Evolutionary conservation across 2,888 invertebrate species (phyloP), one percentile per base, ranked within the genome.

Genomic region (Erebia epiphron): DNA sequence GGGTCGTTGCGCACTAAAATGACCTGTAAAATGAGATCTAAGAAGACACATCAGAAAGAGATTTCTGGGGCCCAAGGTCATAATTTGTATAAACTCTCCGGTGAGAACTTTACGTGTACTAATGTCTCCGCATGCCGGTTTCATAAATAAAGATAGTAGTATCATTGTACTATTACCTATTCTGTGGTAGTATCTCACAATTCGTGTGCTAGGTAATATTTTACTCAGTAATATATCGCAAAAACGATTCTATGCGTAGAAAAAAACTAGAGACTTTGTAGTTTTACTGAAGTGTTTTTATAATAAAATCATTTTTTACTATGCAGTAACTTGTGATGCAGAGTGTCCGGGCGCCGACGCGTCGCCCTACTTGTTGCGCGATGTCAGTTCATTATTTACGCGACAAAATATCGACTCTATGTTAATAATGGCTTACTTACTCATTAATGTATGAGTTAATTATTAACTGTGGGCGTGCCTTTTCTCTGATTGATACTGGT

Each of bases 361-460:
- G 90, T 82, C 91, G 91, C 87, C 87, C 83, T 88, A 90, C 91
- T 90, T 91, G 91, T 90, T 90, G 89, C 88, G 77, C 82, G 79
- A 78, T 77, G 76, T 76, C 80, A 78, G 77, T 73, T 79, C 81
- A 82, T 81, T 84, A 87, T 85, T 85, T 86, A 86, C 82, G 81
- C 78, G 77, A 82, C 62, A 69, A 68, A 68, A 73, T 71, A 67
- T 73, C 49, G 62, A 83, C 83, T 82, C 83, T 82, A 84, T 58
- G 58, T 58, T 50, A 49, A 49, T 50, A 35, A 18, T 57, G 21
- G 7, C 35, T 58, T 56, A 64, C 13, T 41, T 21, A 41, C 16
- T 41, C 50, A 13, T 64, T 2, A 41, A 64, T 16, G 26, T 52
- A 63, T 26, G 21, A 50, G 26, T 43, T 49, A 63, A 16, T 49